Conservation (phyloP, 2,888 invertebrate species). For the Cryptocheilus praepositus region DNA sequence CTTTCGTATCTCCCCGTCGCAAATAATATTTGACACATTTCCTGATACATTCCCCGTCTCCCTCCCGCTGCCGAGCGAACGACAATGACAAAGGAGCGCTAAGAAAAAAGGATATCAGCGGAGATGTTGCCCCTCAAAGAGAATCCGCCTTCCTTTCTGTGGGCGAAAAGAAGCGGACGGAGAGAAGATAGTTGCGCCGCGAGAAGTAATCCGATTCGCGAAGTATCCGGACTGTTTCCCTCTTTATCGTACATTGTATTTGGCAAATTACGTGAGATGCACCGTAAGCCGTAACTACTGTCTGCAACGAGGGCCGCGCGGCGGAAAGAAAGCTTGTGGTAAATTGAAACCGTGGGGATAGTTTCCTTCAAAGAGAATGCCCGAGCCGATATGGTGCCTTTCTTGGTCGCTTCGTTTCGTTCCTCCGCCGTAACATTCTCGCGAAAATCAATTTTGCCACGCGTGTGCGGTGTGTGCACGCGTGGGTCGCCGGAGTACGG, state of each 20-base stretch:
- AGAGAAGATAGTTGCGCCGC: conserved; percentile 21
- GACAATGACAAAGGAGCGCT: too few relatives aligned
- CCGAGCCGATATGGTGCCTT: conserved; percentile 14
- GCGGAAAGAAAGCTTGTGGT: conserved; percentile 34
- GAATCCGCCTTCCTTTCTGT: conserved; percentile 14
- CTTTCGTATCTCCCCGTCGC: too few relatives aligned
- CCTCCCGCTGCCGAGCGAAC: too few relatives aligned
- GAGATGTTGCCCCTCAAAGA: neutral
- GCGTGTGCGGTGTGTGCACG: too few relatives aligned
- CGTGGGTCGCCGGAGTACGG: too few relatives aligned
- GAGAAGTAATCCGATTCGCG: conserved; percentile 45
- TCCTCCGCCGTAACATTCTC: too few relatives aligned
- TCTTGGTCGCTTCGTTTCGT: too few relatives aligned
- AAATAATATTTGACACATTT: too few relatives aligned
- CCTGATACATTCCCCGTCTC: too few relatives aligned
- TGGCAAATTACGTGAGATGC: conserved; percentile 52
- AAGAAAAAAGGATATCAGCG: too few relatives aligned
- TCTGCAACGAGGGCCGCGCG: conserved; percentile 26
- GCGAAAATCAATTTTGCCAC: too few relatives aligned
- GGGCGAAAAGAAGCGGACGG: neutral
- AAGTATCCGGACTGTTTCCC: conserved; percentile 21
- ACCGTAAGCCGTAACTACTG: conserved; percentile 34
- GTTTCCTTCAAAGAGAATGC: conserved; percentile 23
- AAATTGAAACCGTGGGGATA: conserved; percentile 49
- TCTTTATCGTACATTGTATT: conserved; percentile 43